Conservation (phyloP, 1,140 invertebrate species). For the Monomorium pharaonis region DNA sequence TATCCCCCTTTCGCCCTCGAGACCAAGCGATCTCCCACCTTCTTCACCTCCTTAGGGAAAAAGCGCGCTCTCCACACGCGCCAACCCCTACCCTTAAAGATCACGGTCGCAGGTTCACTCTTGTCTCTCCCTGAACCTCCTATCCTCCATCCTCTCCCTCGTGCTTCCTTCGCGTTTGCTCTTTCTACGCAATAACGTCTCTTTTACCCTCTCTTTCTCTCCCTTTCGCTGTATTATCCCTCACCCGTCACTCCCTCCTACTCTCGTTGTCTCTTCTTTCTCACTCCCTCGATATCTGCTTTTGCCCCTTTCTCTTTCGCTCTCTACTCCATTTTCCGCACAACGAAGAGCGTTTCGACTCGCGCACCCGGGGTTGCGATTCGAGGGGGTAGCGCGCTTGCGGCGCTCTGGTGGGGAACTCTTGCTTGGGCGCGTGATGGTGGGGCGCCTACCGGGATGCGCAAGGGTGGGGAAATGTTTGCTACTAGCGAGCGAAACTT, state of each 20-base stretch:
- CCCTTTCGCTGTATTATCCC: too few species aligned
- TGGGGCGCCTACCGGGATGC: constrained; percentile 35
- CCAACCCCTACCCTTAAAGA: constrained; percentile 65
- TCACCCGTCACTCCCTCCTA: not conserved
- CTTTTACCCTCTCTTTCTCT: constrained; percentile 3
- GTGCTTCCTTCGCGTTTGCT: constrained; percentile 19
- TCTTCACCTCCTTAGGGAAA: constrained; percentile 38
- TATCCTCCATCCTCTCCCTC: not conserved
- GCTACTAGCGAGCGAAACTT: constrained; percentile 71
- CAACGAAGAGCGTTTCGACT: constrained; percentile 29
- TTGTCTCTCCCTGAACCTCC: constrained; percentile 43
- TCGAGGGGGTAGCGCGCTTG: constrained; percentile 62
- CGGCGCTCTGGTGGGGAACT: constrained; percentile 54
- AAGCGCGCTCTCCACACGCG: constrained; percentile 42
- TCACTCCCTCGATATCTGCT: too few species aligned
- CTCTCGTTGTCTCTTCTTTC: not conserved
- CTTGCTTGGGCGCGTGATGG: constrained; percentile 45
- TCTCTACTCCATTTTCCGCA: constrained; percentile 37
- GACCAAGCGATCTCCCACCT: constrained; percentile 55
- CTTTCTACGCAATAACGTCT: constrained; percentile 47
- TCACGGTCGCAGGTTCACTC: constrained; percentile 72
- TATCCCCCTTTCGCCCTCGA: constrained; percentile 35
- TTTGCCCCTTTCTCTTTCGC: constrained; percentile 20
- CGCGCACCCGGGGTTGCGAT: constrained; percentile 71
- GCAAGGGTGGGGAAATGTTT: constrained; percentile 75